Evolutionary conservation across 2,797 vertebrate species (phyloP).

Genomic region (Aselliscus stoliczkanus): DNA sequence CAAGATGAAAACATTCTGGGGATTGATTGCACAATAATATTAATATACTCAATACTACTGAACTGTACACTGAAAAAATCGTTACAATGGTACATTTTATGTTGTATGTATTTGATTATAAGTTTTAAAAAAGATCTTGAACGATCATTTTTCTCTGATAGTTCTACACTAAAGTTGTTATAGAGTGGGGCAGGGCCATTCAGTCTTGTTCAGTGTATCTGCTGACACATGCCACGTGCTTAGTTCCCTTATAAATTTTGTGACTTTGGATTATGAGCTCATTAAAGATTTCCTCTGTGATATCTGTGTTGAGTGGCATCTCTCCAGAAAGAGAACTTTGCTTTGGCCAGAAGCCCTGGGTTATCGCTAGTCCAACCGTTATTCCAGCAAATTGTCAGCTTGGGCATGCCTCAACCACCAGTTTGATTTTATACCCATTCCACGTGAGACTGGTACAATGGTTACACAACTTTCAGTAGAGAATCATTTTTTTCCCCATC

Average conservation of each 20-base stretch:
- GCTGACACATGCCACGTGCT: rapidly evolving
- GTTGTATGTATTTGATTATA: background rate
- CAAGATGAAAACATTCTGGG: background rate
- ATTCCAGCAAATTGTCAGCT: background rate
- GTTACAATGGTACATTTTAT: background rate
- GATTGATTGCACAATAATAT: no score
- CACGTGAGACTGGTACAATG: background rate
- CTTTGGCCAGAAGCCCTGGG: background rate
- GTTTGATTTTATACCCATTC: no score
- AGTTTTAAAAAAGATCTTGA: background rate
- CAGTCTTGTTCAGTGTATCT: rapidly evolving
- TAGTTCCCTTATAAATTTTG: rapidly evolving
- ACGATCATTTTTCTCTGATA: rapidly evolving
- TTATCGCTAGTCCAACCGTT: rapidly evolving
- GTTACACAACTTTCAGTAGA: background rate
- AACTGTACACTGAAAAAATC: background rate
- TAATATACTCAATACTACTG: background rate
- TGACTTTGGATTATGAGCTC: background rate
- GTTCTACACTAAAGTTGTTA: background rate
- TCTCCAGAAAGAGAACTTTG: background rate
- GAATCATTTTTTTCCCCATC: no score
- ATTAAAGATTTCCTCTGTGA: background rate
- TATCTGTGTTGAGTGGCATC: no score
- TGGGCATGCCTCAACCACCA: rapidly evolving
- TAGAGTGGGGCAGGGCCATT: rapidly evolving